These are phyloP conservation scores for Petrocephalus zakoni DNA, from an alignment of 2,113 vertebrate species.

Conservation along the genomic window DNA sequence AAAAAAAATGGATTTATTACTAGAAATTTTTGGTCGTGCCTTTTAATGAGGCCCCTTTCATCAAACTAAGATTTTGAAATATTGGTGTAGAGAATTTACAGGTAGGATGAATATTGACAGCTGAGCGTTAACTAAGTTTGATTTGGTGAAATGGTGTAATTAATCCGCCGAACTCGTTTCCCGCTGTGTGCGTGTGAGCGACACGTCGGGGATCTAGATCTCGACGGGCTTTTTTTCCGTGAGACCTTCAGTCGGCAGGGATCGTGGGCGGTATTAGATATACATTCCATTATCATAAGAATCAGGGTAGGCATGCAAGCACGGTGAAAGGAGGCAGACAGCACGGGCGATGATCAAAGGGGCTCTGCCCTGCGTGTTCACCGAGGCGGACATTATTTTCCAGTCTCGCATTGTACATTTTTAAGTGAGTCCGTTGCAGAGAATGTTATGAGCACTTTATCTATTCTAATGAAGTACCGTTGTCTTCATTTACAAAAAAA, in stretches of 20 bases:
- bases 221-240: not conserved
- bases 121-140: not conserved
- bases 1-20: not conserved
- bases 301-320: not conserved
- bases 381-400: not conserved
- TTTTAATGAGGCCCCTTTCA: not conserved
- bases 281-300: slow-evolving; percentile 10
- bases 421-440: not conserved
- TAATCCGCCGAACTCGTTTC: not conserved
- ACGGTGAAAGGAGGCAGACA: not conserved
- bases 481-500: not conserved
- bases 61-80: not conserved
- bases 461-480: not conserved
- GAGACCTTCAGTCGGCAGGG: not conserved
- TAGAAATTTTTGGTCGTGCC: not conserved
- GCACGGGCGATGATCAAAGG: not conserved
- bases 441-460: not conserved
- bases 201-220: not conserved
- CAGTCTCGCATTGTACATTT: not conserved
- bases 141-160: not conserved
- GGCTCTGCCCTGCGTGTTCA: not conserved
- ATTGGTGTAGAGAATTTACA: not conserved
- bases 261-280: not conserved
- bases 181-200: not conserved
- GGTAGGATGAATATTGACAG: not conserved